phyloP scores from a whole-genome alignment of 2,113 vertebrate species.

The Anser brachyrhynchus region DNA sequence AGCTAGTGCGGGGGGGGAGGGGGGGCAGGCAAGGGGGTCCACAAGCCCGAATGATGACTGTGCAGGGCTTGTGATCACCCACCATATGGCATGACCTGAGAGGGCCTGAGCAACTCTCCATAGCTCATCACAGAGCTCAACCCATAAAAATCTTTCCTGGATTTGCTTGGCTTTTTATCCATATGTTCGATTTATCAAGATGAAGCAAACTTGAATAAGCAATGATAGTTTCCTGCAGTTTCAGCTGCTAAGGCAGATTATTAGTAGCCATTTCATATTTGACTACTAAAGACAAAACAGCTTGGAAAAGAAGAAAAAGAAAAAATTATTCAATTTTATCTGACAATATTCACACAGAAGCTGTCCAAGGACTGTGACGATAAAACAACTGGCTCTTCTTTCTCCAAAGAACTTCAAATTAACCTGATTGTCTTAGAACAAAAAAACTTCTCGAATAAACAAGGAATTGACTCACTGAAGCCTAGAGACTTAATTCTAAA shows the following conservation, averaged over 20 bases:
- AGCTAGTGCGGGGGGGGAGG: too few species aligned
- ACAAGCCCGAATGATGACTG: not conserved
- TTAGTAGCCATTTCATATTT: not conserved
- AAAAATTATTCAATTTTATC: not conserved
- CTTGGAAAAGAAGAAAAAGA: not conserved
- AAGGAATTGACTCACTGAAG: not conserved
- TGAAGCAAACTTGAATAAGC: not conserved
- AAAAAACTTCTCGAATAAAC: not conserved
- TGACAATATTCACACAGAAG: not conserved
- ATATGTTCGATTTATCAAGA: not conserved
- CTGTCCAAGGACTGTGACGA: not conserved
- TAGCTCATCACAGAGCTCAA: not conserved
- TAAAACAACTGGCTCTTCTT: not conserved
- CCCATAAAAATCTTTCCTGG: too few species aligned
- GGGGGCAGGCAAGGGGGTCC: not conserved
- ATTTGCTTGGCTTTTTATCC: too few species aligned
- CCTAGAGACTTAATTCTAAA: not conserved
- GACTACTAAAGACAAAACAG: not conserved
- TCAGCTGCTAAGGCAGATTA: not conserved
- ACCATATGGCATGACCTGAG: too few species aligned
- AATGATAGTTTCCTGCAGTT: not conserved
- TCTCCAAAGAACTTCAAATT: not conserved
- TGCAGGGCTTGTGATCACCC: rapidly evolving
- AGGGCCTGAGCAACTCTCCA: not conserved
- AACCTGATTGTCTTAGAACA: not conserved